These are phyloP conservation scores for Uropsilus gracilis DNA, from an alignment of 2,113 vertebrate genomes.

Conservation along the genomic window DNA sequence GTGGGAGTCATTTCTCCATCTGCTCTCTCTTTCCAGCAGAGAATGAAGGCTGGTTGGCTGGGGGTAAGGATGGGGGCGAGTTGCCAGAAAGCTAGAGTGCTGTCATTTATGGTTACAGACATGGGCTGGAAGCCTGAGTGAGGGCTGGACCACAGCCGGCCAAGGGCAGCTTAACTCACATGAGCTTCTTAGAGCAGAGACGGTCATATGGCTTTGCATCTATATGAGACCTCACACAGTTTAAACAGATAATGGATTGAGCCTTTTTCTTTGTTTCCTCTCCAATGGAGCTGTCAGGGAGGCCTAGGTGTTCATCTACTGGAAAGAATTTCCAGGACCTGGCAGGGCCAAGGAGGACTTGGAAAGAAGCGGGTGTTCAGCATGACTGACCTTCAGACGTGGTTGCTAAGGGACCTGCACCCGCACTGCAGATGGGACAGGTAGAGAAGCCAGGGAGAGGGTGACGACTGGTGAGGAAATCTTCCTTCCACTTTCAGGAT, in stretches of 20 bases:
- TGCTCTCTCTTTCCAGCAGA: constrained; percentile 67
- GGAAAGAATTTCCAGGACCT: not conserved
- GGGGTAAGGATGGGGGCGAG: not conserved
- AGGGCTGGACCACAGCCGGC: not conserved
- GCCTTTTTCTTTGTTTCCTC: not conserved
- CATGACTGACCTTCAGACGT: not conserved
- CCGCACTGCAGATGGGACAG: not conserved
- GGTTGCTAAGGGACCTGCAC: not conserved
- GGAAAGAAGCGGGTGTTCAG: not conserved
- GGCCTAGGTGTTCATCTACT: not conserved
- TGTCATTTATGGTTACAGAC: constrained; percentile 60
- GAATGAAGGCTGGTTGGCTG: constrained; percentile 59
- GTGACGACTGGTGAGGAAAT: not conserved
- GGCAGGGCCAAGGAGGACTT: not conserved
- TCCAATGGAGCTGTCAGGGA: not conserved
- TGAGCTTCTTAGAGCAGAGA: not conserved
- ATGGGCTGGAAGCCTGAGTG: not conserved
- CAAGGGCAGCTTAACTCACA: not conserved
- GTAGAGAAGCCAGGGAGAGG: not conserved
- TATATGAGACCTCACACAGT: not conserved
- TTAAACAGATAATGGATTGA: not conserved
- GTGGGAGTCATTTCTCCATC: constrained; percentile 75
- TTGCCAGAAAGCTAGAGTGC: constrained; percentile 59
- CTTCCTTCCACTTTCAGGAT: constrained; percentile 63
- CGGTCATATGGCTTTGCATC: not conserved